Conservation (phyloP, 2,888 invertebrate genomes). For the Drosophila meridiana region DNA sequence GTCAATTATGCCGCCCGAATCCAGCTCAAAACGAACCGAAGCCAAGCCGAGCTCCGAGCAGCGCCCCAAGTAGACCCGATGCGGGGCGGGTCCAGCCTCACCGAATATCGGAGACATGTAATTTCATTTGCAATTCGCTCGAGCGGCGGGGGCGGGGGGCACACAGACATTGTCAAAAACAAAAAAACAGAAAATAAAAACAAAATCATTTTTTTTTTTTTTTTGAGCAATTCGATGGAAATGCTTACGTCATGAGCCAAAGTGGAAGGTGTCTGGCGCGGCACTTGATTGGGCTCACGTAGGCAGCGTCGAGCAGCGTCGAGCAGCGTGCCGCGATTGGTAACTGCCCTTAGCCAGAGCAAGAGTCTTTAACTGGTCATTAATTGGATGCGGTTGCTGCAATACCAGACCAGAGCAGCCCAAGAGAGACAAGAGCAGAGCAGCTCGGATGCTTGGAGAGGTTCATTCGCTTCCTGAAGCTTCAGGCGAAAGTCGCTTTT, state of each 20-base stretch:
- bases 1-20: constrained; percentile 70
- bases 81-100: neutral
- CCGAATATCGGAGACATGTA: constrained; percentile 57
- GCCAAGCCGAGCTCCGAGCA: constrained; percentile 18
- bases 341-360: constrained; percentile 52
- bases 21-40: constrained; percentile 24
- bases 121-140: constrained; percentile 60
- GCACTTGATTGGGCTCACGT: constrained; percentile 66
- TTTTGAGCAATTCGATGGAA: constrained; percentile 49
- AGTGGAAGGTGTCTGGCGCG: constrained; percentile 40
- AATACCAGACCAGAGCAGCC: constrained; percentile 10
- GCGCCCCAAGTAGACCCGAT: neutral
- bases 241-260: constrained; percentile 41
- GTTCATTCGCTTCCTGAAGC: constrained; percentile 50
- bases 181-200: constrained; percentile 16
- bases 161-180: constrained; percentile 52
- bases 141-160: constrained; percentile 12
- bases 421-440: constrained; percentile 2
- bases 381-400: constrained; percentile 56
- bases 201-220: constrained; percentile 9
- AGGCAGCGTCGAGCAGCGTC: constrained; percentile 37
- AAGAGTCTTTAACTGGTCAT: constrained; percentile 52
- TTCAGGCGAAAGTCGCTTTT: constrained; percentile 34
- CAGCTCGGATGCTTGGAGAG: constrained; percentile 20
- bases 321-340: constrained; percentile 8